Percentiles rank a stretch among this genome's conserved stretches.
Evolutionary conservation across 2,113 vertebrate species (phyloP).

Genomic region (Cinclus cinclus): DNA sequence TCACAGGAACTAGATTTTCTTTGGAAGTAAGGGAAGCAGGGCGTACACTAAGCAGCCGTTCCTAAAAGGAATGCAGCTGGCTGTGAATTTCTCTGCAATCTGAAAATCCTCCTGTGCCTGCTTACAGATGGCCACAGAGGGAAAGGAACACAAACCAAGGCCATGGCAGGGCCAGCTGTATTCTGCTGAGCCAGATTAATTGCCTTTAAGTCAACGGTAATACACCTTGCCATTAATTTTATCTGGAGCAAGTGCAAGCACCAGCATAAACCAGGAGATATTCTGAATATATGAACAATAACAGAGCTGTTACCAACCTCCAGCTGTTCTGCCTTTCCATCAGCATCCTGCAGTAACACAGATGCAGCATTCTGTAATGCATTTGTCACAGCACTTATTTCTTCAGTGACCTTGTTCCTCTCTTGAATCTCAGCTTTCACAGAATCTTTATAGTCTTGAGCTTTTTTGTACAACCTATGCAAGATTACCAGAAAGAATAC

Average conservation of each 20-base stretch:
- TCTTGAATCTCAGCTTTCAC: constrained; percentile 80
- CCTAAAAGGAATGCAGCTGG: background rate
- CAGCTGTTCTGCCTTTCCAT: constrained; percentile 70
- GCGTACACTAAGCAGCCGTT: background rate
- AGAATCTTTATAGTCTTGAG: constrained; percentile 68
- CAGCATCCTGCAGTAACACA: constrained; percentile 56
- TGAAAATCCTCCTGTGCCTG: background rate
- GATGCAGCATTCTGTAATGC: constrained; percentile 68
- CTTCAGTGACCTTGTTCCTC: constrained; percentile 74
- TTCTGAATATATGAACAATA: background rate
- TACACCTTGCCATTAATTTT: background rate
- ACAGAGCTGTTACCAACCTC: constrained; percentile 74
- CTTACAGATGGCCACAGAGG: background rate
- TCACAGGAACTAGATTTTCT: background rate
- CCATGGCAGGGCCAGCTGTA: background rate
- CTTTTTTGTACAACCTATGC: constrained; percentile 79
- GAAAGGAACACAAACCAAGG: background rate
- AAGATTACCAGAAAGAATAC: background rate
- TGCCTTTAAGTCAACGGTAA: background rate
- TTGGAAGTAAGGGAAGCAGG: background rate
- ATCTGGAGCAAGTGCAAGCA: background rate
- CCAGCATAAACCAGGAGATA: background rate
- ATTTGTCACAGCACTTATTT: constrained; percentile 75
- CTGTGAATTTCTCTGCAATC: background rate
- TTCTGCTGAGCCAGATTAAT: background rate